Evolutionary conservation across 2,113 vertebrate genomes (phyloP), one percentile per base, ranked within the genome.

Genomic region (Arizona elegans): DNA sequence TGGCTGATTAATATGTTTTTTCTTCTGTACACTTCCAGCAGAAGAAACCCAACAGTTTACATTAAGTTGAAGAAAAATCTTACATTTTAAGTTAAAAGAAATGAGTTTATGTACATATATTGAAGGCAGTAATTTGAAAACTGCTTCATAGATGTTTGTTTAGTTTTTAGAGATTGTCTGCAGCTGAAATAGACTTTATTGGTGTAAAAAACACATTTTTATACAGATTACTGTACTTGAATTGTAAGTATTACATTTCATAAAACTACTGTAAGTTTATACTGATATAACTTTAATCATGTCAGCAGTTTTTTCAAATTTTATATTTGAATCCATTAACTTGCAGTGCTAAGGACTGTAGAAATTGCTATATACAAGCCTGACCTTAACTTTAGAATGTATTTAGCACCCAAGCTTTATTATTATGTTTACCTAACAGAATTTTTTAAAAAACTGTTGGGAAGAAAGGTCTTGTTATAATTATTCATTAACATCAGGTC

Each of bases 171-270:
- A 90, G 85, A 93, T 59, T 56, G 89, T 92, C 75, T 95, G 96
- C 94, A 95, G 81, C 65, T 92, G 94, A 70, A 96, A 95, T 91
- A 50, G 47, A 54, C 94, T 94, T 94, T 91, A 52, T 86, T 90
- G 90, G 29, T 94, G 23, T 50, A 93, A 93, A 13, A 10, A 95
- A 93, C 91, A 47, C 93, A 92, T 95, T 96, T 97, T 96, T 96
- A 95, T 97, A 93, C 52, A 95, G 96, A 96, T 96, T 93, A 95
- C 75, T 4, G 0, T 86, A 95, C 96, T 96, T 96, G 95, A 94
- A 96, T 96, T 96, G 95, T 93, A 95, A 95, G 95, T 93, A 92
- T 13, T 38, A 65, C n/a, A 86, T 93, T 95, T 96, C 91, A 56
- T 95, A 88, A 93, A 94, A 92, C 92, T 90, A 91, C 93, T 75